phyloP scores from a whole-genome alignment of 2,888 invertebrate genomes.

The Callyntrura sp. region DNA sequence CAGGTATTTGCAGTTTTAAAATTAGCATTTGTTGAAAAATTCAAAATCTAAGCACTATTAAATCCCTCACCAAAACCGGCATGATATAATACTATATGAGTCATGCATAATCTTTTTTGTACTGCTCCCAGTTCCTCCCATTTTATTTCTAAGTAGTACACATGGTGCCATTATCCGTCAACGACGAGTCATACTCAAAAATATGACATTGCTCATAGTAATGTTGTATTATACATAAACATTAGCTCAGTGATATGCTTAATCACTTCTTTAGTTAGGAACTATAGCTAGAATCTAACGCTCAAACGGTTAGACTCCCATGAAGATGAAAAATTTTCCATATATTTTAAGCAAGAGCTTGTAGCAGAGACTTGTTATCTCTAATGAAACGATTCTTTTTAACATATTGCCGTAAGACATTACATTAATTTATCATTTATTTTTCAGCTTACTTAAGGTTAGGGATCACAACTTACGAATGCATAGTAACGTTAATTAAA shows the following conservation, averaged over 20 bases:
- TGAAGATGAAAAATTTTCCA: no score
- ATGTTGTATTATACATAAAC: neutral
- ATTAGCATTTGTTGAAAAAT: conserved; percentile 34
- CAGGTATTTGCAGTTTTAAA: conserved; percentile 1
- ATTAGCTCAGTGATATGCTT: neutral
- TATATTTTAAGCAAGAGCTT: no score
- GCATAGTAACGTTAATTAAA: no score
- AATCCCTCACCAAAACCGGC: neutral
- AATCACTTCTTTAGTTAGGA: no score
- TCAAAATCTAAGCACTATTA: neutral
- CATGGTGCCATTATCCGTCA: neutral
- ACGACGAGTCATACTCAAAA: neutral
- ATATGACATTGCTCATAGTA: conserved; percentile 1
- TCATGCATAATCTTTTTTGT: conserved; percentile 29
- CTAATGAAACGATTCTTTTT: neutral
- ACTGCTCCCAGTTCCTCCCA: neutral
- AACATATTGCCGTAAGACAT: neutral
- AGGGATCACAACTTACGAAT: no score
- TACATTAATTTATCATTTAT: conserved; percentile 10
- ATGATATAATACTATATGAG: neutral
- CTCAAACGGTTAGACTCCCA: no score
- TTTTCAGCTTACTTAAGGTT: no score
- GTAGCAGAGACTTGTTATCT: no score
- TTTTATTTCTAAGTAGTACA: neutral
- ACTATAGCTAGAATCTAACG: neutral